phyloP scores from a whole-genome alignment of 2,797 vertebrate species.

The Triplophysa yarkandensis region DNA sequence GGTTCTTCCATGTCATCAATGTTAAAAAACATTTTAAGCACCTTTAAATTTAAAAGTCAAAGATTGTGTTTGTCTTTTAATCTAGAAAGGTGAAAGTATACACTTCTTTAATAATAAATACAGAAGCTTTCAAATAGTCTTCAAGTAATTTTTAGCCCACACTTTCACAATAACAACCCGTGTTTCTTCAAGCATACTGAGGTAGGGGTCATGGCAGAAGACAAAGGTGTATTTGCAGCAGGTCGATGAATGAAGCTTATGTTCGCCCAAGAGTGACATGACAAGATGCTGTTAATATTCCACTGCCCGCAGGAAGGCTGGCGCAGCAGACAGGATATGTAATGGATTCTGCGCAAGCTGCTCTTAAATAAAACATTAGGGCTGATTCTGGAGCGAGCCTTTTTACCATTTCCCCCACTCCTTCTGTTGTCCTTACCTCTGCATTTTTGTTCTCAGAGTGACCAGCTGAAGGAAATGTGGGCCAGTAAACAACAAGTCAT shows the following conservation, averaged over 20 bases:
- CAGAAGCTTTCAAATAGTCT: slow-evolving; percentile 31
- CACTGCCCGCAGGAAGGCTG: slow-evolving; percentile 14
- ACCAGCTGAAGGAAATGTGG: slow-evolving; percentile 51
- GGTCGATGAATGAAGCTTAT: slow-evolving; percentile 36
- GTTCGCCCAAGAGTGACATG: slow-evolving; percentile 37
- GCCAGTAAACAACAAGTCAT: slow-evolving; percentile 65
- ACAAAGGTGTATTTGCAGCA: slow-evolving; percentile 30
- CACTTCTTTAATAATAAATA: slow-evolving; percentile 39
- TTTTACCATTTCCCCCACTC: slow-evolving; percentile 44
- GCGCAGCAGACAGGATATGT: slow-evolving; percentile 39
- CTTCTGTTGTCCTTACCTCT: background rate
- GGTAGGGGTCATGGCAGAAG: slow-evolving; percentile 25
- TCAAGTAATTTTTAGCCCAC: slow-evolving; percentile 6
- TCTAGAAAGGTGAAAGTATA: slow-evolving; percentile 23
- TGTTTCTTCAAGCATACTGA: background rate
- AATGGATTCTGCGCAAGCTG: slow-evolving; percentile 53
- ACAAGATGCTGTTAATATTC: slow-evolving; percentile 53
- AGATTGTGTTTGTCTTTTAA: slow-evolving; percentile 39
- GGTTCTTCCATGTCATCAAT: no score
- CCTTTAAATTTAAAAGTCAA: no score
- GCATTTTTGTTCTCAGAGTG: slow-evolving; percentile 47
- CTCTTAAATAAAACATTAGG: slow-evolving; percentile 57
- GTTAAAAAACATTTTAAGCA: no score
- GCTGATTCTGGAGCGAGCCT: slow-evolving; percentile 54
- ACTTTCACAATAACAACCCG: background rate